A percentile compares a stretch with the other conserved stretches of the same genome.
These are phyloP conservation scores for Lerista edwardsae DNA, from an alignment of 2,797 vertebrate genomes.

Conservation along the genomic window DNA sequence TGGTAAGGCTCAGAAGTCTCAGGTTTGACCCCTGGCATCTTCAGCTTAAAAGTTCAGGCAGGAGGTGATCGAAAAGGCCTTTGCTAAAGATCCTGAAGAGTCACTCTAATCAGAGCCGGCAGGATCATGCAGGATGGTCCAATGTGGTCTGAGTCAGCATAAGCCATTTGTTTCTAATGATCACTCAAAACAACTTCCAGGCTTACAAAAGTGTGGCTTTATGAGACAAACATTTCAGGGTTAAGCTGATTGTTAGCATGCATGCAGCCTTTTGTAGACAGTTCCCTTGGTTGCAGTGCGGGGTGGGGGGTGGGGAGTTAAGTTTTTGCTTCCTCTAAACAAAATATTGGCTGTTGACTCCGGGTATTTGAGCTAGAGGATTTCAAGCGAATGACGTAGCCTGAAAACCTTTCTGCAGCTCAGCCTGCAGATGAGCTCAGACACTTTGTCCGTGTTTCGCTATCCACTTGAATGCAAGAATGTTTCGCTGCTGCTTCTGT, in stretches of 20 bases:
- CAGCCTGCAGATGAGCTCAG: constrained; percentile 1
- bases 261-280: not conserved
- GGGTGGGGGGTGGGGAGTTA: not conserved
- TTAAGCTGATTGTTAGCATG: not conserved
- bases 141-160: too few relatives aligned
- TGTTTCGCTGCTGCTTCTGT: not conserved
- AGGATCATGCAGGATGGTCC: too few relatives aligned
- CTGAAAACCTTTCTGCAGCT: not conserved
- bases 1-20: too few relatives aligned
- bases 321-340: not conserved
- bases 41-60: too few relatives aligned
- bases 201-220: not conserved
- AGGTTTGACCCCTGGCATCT: too few relatives aligned
- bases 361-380: not conserved
- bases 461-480: constrained; percentile 17
- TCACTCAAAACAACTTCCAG: not conserved
- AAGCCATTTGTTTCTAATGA: not conserved
- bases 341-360: not conserved
- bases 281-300: not conserved
- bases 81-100: too few relatives aligned
- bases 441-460: not conserved
- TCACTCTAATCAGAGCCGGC: too few relatives aligned
- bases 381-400: not conserved
- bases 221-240: not conserved
- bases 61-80: too few relatives aligned